These are phyloP conservation scores for Anisognathus igniventris DNA, from an alignment of 2,797 vertebrate genomes.

Conservation along the genomic window DNA sequence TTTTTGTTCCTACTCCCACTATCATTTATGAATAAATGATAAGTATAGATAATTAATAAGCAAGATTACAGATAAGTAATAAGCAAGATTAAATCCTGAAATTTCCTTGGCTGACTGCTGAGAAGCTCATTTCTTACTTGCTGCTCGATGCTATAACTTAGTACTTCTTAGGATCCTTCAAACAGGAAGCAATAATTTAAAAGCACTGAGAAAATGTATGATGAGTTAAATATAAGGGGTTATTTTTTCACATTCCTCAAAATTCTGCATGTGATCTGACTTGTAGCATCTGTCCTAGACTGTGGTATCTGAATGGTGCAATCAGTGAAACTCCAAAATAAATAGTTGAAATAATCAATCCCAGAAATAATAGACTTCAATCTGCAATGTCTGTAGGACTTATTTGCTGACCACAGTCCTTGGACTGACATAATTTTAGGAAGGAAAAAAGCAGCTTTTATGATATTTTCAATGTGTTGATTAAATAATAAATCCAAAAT, in stretches of 20 bases:
- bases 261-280: background rate
- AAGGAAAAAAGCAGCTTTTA: background rate
- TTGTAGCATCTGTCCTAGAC: background rate
- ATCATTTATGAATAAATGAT: background rate
- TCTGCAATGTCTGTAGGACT: background rate
- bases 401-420: slow-evolving; percentile 10
- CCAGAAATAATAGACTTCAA: background rate
- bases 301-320: slow-evolving; percentile 42
- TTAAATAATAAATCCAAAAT: background rate
- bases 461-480: background rate
- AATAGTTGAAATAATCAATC: slow-evolving; percentile 6
- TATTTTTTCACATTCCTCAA: slow-evolving; percentile 22
- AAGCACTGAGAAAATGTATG: background rate
- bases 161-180: background rate
- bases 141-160: background rate
- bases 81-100: background rate
- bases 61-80: background rate
- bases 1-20: background rate
- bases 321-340: slow-evolving; percentile 44
- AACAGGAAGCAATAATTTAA: background rate
- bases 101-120: background rate
- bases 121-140: background rate
- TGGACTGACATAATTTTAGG: background rate
- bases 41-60: background rate
- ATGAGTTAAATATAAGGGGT: background rate